These are phyloP conservation scores for Enteromius mattozi DNA, from an alignment of 2,797 vertebrate species.

Conservation along the genomic window DNA sequence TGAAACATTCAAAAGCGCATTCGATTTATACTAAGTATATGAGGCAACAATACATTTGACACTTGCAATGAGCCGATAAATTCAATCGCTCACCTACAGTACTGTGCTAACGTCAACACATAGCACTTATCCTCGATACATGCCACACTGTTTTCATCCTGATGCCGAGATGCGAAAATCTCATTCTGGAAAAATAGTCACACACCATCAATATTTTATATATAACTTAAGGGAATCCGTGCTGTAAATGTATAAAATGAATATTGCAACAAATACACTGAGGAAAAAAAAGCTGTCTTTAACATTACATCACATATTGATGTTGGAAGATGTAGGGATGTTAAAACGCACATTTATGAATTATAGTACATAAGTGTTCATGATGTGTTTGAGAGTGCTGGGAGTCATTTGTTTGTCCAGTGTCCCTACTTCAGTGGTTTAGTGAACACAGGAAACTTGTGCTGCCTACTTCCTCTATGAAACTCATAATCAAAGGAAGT, in stretches of 20 bases:
- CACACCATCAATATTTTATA: constrained; percentile 28
- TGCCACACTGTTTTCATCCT: constrained; percentile 98
- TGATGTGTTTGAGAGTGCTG: constrained; percentile 41
- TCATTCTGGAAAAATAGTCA: constrained; percentile 84
- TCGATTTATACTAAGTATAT: neutral
- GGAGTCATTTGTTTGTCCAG: constrained; percentile 37
- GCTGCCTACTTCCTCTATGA: constrained; percentile 53
- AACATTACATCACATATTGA: neutral
- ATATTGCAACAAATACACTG: neutral
- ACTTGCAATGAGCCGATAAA: neutral
- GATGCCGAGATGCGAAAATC: constrained; percentile 97
- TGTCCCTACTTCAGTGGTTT: constrained; percentile 58
- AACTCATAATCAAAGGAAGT: constrained; percentile 62
- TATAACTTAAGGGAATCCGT: constrained; percentile 5
- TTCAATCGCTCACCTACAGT: constrained; percentile 90
- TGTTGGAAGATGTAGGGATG: neutral
- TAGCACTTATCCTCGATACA: constrained; percentile 99
- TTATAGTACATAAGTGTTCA: constrained; percentile 19
- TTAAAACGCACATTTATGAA: constrained; percentile 13
- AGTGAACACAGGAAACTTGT: constrained; percentile 64
- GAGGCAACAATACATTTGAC: neutral
- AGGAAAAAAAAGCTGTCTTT: neutral
- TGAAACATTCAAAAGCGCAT: constrained; percentile 61
- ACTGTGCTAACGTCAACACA: constrained; percentile 97
- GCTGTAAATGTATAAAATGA: neutral